A percentile compares a stretch with the other conserved stretches of the same genome.
Conservation (phyloP, 2,888 invertebrate genomes). For the Cataglyphis altisquamis region DNA sequence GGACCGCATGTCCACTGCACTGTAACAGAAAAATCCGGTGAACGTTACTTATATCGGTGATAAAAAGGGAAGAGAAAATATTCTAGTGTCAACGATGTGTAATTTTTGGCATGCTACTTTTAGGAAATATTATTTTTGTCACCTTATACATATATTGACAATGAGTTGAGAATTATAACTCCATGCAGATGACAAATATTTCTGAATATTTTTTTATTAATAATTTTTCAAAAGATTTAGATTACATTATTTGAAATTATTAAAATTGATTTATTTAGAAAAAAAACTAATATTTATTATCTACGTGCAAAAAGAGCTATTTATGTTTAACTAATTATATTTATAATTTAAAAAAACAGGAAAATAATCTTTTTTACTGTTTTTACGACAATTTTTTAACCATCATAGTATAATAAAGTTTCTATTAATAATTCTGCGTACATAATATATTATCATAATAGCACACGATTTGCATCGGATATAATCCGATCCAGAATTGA, state of each 20-base stretch:
- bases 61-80: background rate
- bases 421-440: background rate
- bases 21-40: constrained; percentile 87
- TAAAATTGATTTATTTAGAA: background rate
- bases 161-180: background rate
- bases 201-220: background rate
- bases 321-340: too few species aligned
- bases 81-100: background rate
- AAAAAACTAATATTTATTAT: background rate
- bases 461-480: background rate
- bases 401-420: background rate
- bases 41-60: background rate
- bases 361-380: background rate
- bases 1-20: constrained; percentile 89
- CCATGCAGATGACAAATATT: background rate
- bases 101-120: background rate
- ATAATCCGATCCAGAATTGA: background rate
- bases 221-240: background rate
- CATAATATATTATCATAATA: background rate
- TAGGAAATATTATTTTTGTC: background rate
- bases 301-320: background rate
- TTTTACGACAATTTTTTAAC: background rate
- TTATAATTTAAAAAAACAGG: too few species aligned
- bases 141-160: background rate
- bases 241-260: background rate